Evolutionary conservation across 2,113 vertebrate genomes (phyloP).

Genomic region (Peromyscus maniculatus): DNA sequence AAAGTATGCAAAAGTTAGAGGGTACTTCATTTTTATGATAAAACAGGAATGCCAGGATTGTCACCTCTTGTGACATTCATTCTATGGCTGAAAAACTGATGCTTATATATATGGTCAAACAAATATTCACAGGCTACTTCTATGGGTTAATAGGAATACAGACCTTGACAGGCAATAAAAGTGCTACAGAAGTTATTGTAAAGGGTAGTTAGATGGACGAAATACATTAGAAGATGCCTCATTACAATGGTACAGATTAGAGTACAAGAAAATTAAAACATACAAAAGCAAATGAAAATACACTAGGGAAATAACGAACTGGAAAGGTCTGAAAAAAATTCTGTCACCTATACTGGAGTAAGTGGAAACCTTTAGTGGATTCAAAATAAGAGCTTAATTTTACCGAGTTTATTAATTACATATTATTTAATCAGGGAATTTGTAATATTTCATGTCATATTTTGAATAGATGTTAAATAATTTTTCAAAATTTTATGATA

Average conservation of each 20-base stretch:
- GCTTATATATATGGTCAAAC: background rate
- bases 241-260: background rate
- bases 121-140: background rate
- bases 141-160: background rate
- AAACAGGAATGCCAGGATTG: background rate
- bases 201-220: background rate
- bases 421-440: background rate
- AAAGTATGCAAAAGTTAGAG: background rate
- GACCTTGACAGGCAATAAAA: background rate
- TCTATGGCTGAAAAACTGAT: background rate
- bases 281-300: constrained; percentile 1
- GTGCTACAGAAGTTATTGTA: background rate
- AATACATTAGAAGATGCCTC: background rate
- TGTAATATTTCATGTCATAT: background rate
- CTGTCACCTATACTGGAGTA: too few species aligned
- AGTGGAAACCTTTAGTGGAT: background rate
- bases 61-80: background rate
- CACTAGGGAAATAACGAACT: background rate
- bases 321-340: background rate
- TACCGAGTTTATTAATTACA: constrained; percentile 41
- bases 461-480: background rate
- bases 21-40: constrained; percentile 49
- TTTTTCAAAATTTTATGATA: background rate
- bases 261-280: background rate
- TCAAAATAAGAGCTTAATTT: background rate